phyloP scores from a whole-genome alignment of 2,113 vertebrate species.

The Cyanistes caeruleus region DNA sequence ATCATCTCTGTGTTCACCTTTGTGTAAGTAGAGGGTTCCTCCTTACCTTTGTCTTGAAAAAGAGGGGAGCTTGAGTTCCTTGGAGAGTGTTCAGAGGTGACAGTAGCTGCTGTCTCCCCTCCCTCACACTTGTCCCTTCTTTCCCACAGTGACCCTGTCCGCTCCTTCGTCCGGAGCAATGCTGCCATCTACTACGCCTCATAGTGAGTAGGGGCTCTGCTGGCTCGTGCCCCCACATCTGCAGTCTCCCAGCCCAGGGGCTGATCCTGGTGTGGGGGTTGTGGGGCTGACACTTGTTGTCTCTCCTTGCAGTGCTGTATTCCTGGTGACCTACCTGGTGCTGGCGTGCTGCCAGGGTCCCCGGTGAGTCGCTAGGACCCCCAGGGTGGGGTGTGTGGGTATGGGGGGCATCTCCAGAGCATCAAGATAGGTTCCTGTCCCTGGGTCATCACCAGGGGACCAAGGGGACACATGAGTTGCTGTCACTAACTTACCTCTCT shows the following conservation, averaged over 20 bases:
- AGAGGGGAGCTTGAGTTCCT: not conserved
- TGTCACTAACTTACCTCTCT: not conserved
- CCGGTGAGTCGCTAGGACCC: conserved; percentile 78
- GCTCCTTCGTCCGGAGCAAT: conserved; percentile 74
- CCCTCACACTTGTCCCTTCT: not conserved
- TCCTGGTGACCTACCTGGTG: conserved; percentile 85
- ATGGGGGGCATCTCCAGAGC: not conserved
- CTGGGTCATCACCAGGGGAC: not conserved
- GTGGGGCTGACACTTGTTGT: not conserved
- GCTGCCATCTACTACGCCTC: conserved; percentile 84
- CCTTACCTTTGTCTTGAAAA: not conserved
- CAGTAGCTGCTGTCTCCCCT: not conserved
- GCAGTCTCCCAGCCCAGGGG: not conserved
- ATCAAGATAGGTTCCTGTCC: not conserved
- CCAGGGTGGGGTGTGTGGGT: rapidly evolving
- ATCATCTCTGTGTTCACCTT: conserved; percentile 87
- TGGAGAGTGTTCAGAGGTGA: not conserved
- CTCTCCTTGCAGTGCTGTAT: conserved; percentile 81
- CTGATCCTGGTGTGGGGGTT: no score
- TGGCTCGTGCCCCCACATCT: not conserved
- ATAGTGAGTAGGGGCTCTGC: conserved; percentile 80
- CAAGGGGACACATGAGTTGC: not conserved
- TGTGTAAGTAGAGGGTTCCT: conserved; percentile 68
- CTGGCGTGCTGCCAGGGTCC: conserved; percentile 89
- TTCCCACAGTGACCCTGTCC: not conserved